These are phyloP conservation scores for Pyrrhia umbra DNA, from an alignment of 2,888 invertebrate species.

Conservation along the genomic window DNA sequence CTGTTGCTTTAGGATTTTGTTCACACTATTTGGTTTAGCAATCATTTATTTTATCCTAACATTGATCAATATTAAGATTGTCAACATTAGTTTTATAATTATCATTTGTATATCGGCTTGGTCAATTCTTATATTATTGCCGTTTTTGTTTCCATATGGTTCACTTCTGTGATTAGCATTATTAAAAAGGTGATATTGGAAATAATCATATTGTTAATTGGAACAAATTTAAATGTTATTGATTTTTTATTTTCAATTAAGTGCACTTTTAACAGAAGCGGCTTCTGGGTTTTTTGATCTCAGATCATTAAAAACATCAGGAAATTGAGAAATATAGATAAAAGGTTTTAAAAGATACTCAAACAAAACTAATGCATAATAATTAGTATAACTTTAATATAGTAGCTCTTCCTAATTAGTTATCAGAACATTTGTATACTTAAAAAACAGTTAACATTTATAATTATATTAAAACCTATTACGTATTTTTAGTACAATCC, in stretches of 20 bases:
- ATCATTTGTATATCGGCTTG: neutral
- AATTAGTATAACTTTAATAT: slow-evolving; percentile 30
- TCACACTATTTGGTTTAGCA: slow-evolving; percentile 12
- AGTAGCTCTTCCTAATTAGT: slow-evolving; percentile 4
- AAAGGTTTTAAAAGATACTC: slow-evolving; percentile 13
- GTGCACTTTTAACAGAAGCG: slow-evolving; percentile 21
- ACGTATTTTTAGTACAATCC: neutral
- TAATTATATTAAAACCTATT: neutral
- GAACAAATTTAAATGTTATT: neutral
- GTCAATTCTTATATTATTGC: neutral
- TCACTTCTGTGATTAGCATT: neutral
- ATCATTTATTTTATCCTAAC: neutral
- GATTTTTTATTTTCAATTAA: slow-evolving; percentile 14
- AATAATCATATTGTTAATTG: neutral
- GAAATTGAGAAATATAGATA: slow-evolving; percentile 52
- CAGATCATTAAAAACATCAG: slow-evolving; percentile 23
- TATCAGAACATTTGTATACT: slow-evolving; percentile 10
- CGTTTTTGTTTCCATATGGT: neutral
- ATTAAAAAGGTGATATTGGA: neutral
- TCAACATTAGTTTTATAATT: neutral
- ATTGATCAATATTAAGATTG: slow-evolving; percentile 7
- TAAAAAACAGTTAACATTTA: slow-evolving; percentile 6
- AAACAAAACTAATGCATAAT: slow-evolving; percentile 23
- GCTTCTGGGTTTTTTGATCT: slow-evolving; percentile 30
- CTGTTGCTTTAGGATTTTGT: slow-evolving; percentile 31